Percentiles rank a stretch among this genome's conserved stretches.
These are phyloP conservation scores for Pachycephala philippinensis DNA, from an alignment of 2,113 vertebrate genomes.

Conservation along the genomic window DNA sequence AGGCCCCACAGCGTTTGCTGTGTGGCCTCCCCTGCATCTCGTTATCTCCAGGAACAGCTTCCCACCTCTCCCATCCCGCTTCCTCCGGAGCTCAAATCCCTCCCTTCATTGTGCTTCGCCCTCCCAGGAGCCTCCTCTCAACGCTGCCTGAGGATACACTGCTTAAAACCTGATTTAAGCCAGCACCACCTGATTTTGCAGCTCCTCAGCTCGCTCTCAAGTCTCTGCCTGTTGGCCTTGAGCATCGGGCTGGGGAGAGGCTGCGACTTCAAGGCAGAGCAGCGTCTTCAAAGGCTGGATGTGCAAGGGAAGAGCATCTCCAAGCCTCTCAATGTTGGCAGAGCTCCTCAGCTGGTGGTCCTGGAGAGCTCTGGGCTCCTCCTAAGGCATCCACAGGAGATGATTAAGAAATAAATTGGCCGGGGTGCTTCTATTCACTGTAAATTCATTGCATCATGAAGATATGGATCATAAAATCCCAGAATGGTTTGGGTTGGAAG, in stretches of 20 bases:
- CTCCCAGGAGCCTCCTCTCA: background rate
- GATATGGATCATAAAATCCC: background rate
- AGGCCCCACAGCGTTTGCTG: background rate
- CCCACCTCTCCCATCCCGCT: background rate
- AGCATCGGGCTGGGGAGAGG: background rate
- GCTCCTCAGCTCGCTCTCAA: background rate
- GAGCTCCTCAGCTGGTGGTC: background rate
- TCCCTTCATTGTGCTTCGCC: background rate
- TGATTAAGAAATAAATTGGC: background rate
- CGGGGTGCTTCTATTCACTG: background rate
- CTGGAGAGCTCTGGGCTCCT: background rate
- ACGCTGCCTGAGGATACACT: background rate
- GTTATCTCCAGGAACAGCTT: background rate
- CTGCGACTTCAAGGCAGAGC: background rate
- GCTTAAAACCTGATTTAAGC: background rate
- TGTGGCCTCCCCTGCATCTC: background rate
- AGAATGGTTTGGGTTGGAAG: background rate
- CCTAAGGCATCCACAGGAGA: background rate
- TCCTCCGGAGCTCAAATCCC: background rate
- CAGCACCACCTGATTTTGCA: background rate
- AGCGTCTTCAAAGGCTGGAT: background rate
- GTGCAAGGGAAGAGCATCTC: background rate
- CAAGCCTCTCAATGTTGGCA: accelerated
- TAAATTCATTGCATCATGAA: background rate
- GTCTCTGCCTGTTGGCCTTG: background rate